These are phyloP conservation scores for Lasioglossum malachurum DNA, from an alignment of 2,888 invertebrate species.

Conservation along the genomic window DNA sequence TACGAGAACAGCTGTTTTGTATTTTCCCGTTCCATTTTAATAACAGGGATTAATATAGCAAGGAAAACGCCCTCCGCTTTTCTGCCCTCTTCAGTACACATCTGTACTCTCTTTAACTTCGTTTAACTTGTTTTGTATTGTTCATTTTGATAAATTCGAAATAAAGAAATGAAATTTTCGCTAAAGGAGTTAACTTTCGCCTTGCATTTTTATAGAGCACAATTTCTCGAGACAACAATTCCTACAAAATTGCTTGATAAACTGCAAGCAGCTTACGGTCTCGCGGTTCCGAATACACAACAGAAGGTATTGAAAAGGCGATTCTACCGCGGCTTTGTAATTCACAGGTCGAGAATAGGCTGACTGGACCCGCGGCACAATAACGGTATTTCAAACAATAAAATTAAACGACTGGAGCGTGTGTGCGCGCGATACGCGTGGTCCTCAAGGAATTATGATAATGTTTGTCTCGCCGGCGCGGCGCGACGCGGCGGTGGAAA, in stretches of 20 bases:
- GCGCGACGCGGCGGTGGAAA: not conserved
- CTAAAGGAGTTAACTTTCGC: no score
- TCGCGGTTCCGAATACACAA: not conserved
- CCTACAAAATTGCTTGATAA: no score
- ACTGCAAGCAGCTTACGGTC: no score
- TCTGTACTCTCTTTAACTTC: not conserved
- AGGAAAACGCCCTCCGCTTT: not conserved
- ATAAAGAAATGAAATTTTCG: not conserved
- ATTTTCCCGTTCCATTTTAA: not conserved
- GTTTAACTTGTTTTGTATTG: not conserved
- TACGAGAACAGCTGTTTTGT: not conserved
- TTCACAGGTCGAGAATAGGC: not conserved
- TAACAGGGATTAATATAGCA: not conserved
- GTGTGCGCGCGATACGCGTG: conserved; percentile 21
- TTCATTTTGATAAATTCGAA: not conserved
- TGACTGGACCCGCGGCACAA: not conserved
- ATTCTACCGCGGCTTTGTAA: not conserved
- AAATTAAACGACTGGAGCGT: conserved; percentile 53
- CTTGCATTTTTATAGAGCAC: no score
- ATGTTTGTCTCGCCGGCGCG: conserved; percentile 56
- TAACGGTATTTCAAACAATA: conserved; percentile 47
- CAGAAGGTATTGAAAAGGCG: not conserved
- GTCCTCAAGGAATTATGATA: conserved; percentile 58
- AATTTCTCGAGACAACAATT: no score
- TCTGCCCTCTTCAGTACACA: not conserved